Conservation (phyloP, 2,113 vertebrate genomes). For the Seriola aureovittata region DNA sequence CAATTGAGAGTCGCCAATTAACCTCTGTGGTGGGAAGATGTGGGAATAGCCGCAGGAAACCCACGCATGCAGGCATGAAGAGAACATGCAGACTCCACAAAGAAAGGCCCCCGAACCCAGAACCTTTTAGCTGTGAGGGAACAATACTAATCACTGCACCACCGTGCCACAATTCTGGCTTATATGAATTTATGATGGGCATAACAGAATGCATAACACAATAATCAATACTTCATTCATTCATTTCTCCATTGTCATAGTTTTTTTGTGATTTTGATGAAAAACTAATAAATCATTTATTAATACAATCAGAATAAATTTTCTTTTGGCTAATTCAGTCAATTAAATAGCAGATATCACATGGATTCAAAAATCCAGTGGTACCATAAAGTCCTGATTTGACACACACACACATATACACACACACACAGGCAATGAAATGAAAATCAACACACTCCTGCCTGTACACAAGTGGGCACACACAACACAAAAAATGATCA, state of each 20-base stretch:
- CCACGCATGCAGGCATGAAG: too few species aligned
- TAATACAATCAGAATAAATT: neutral
- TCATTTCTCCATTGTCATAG: too few species aligned
- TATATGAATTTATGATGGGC: neutral
- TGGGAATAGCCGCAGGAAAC: too few species aligned
- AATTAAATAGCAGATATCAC: neutral
- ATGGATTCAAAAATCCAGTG: neutral
- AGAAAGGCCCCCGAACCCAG: too few species aligned
- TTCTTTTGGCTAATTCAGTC: neutral
- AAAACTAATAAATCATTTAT: neutral
- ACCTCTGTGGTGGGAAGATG: too few species aligned
- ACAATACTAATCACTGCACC: too few species aligned
- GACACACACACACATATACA: neutral
- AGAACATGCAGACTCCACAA: too few species aligned
- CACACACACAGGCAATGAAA: conserved; percentile 1
- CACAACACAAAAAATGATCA: conserved; percentile 4
- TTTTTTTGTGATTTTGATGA: too few species aligned
- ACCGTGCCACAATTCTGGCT: too few species aligned
- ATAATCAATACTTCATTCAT: neutral
- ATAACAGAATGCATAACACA: neutral
- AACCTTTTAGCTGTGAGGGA: too few species aligned
- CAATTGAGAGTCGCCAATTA: too few species aligned
- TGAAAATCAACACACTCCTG: conserved; percentile 20
- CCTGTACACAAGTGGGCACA: neutral
- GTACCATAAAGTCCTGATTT: neutral